Percentiles rank a stretch among this genome's conserved stretches.
These are phyloP conservation scores for Geococcyx californianus DNA, from an alignment of 2,113 vertebrate genomes.

Conservation along the genomic window DNA sequence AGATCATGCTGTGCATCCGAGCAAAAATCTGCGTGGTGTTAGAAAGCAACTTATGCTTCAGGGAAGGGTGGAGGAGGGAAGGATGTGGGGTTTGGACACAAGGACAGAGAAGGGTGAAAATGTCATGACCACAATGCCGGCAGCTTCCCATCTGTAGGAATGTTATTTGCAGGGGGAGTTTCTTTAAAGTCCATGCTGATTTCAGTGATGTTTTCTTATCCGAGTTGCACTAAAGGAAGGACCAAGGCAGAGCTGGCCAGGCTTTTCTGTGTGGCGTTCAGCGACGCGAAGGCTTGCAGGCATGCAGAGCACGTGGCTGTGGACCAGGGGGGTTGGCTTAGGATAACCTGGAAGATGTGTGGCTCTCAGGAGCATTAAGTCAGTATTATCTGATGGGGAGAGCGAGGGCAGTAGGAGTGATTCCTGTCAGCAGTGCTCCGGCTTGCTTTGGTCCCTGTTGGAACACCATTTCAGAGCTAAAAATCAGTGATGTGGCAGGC, in stretches of 20 bases:
- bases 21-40: neutral
- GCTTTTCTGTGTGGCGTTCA: neutral
- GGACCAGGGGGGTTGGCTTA: neutral
- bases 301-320: neutral
- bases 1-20: slow-evolving; percentile 26
- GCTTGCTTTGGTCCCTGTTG: neutral
- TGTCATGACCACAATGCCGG: neutral
- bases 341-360: neutral
- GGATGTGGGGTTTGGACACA: neutral
- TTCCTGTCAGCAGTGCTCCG: neutral
- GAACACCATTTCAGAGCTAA: neutral
- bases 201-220: neutral
- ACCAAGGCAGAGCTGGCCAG: neutral
- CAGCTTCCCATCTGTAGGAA: neutral
- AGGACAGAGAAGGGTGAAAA: neutral
- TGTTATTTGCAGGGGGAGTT: neutral
- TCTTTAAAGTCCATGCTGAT: neutral
- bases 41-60: neutral
- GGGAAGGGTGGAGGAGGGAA: neutral
- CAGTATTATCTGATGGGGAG: neutral
- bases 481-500: neutral
- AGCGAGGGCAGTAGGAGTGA: neutral
- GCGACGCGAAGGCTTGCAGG: neutral
- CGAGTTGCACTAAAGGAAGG: neutral
- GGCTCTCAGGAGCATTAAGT: neutral